Conservation (phyloP, 2,888 invertebrate genomes). For the Ormia ochracea region DNA sequence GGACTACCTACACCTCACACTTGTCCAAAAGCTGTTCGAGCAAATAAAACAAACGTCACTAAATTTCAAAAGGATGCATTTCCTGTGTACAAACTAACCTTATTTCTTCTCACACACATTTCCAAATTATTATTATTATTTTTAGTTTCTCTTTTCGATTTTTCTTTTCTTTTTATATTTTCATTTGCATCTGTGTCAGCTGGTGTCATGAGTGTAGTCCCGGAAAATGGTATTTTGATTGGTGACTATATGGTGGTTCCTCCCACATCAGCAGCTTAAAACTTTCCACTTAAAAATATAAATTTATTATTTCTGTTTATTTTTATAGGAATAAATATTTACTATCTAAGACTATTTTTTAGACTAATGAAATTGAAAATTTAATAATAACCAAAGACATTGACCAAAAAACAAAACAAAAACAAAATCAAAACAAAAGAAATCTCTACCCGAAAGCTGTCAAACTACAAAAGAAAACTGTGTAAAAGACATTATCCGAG, state of each 20-base stretch:
- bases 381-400: constrained; percentile 47
- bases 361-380: constrained; percentile 15
- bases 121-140: constrained; percentile 37
- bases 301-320: constrained; percentile 20
- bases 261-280: constrained; percentile 63
- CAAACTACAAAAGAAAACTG: neutral
- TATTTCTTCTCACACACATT: neutral
- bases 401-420: constrained; percentile 29
- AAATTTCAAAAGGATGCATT: neutral
- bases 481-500: neutral
- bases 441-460: neutral
- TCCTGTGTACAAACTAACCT: constrained; percentile 7
- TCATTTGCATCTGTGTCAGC: constrained; percentile 64
- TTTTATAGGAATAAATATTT: constrained; percentile 44
- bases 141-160: constrained; percentile 49
- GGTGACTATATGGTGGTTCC: constrained; percentile 81
- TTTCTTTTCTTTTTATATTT: constrained; percentile 59
- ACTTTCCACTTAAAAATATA: constrained; percentile 54
- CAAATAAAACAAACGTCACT: neutral
- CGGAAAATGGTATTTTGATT: constrained; percentile 82
- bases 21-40: neutral
- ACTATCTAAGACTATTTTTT: constrained; percentile 21
- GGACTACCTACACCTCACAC: constrained; percentile 59
- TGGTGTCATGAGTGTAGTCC: constrained; percentile 80
- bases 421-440: neutral